Conservation (phyloP, 2,113 vertebrate species). For the Brachypodius melanocephalos region DNA sequence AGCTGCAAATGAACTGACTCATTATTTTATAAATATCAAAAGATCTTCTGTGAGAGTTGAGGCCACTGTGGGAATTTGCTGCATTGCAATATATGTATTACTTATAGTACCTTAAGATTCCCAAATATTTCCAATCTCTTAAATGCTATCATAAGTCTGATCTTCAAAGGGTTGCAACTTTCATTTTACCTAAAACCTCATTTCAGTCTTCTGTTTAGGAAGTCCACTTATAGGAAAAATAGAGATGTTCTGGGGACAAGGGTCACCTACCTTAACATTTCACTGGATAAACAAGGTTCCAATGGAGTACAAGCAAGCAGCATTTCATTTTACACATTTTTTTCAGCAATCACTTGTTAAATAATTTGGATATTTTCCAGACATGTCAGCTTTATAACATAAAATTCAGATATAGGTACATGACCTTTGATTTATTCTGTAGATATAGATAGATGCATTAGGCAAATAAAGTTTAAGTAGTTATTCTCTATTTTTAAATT, state of each 20-base stretch:
- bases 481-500: background rate
- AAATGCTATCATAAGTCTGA: background rate
- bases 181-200: background rate
- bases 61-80: background rate
- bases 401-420: background rate
- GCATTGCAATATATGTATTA: background rate
- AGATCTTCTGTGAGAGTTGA: background rate
- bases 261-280: background rate
- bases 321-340: background rate
- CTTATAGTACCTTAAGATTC: background rate
- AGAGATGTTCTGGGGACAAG: background rate
- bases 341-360: background rate
- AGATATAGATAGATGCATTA: background rate
- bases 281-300: background rate
- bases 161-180: background rate
- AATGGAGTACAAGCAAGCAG: background rate
- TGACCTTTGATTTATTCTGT: background rate
- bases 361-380: background rate
- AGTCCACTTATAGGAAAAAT: background rate
- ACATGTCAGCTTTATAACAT: background rate
- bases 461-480: background rate
- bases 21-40: background rate
- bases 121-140: background rate
- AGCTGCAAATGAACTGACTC: background rate
- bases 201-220: background rate